Base-by-base conservation (phyloP, 2,888 invertebrate species). In the Pseudanteris insignis region DNA sequence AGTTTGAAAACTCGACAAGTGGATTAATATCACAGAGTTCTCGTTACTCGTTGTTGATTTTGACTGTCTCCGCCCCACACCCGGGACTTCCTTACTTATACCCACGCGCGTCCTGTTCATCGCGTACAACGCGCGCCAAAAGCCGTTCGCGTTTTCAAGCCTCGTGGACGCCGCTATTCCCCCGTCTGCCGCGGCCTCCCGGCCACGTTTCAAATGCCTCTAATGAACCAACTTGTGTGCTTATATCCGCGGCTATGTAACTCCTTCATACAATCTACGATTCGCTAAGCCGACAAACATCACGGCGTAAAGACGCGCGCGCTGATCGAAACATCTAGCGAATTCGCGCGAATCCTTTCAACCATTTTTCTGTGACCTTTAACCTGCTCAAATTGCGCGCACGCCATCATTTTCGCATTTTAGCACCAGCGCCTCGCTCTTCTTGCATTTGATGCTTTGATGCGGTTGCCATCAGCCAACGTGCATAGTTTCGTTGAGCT, bases 1-100 rank as follows among this genome's bases (percentile, higher is more conserved):
- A 79, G 79, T 79, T 79, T 78, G 79, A 80, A 80, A 79, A 79
- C 79, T 79, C 79, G 76, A 73, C 78, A 79, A 80, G 79, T 80
- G 79, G 77, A 80, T 80, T 80, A 79, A 80, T 80, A 79, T 79
- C 79, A 76, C 75, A 70, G 77, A 77, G 78, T 78, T 79, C 77
- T 78, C 77, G 77, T 77, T 78, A 77, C 78, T 78, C 79, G 76
- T 79, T 79, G 79, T 79, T 79, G 78, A 79, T 79, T 79, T 79
- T 79, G 78, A 76, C 79, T 78, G 79, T 74, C 78, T 76, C 76
- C 69, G 68, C 67, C 71, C 60, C 68, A 55, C 57, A 55, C 62
- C 51, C 41, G 18, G 26, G 40, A 21, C 59, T 44, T 36, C 43
- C 54, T 47, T 58, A 50, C 43, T 53, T 55, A 40, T 51, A 43